phyloP scores from a whole-genome alignment of 2,797 vertebrate genomes.

The Cirrhinus mrigala region DNA sequence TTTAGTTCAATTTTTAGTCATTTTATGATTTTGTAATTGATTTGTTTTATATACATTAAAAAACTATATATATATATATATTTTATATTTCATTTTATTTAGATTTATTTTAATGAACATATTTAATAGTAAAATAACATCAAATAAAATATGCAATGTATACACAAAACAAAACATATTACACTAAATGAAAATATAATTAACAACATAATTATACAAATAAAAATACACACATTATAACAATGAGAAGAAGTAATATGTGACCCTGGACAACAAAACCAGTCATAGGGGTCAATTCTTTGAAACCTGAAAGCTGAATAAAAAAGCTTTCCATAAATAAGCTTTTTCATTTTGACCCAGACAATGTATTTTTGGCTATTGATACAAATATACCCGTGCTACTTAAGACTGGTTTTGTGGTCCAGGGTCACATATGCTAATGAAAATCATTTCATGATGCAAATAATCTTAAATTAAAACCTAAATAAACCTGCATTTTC shows the following conservation, averaged over 20 bases:
- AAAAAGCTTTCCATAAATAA: no score
- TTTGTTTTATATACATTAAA: no score
- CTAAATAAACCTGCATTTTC: background rate
- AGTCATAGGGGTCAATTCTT: no score
- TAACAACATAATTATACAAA: background rate
- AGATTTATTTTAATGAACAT: background rate
- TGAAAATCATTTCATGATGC: background rate
- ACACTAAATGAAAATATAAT: background rate
- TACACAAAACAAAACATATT: background rate
- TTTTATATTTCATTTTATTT: background rate
- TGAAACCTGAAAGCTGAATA: no score
- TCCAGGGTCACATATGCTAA: no score
- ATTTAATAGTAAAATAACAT: background rate
- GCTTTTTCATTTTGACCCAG: no score
- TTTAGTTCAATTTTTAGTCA: background rate
- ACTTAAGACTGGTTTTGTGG: no score
- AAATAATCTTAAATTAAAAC: background rate
- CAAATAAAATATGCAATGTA: background rate
- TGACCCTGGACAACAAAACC: no score
- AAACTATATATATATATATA: no score
- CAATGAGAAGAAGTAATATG: background rate
- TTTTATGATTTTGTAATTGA: background rate
- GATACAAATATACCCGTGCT: no score
- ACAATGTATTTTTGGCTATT: no score
- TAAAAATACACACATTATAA: background rate